Evolutionary conservation across 1,140 invertebrate genomes (phyloP).

Genomic region (Medauroidea extradentata): DNA sequence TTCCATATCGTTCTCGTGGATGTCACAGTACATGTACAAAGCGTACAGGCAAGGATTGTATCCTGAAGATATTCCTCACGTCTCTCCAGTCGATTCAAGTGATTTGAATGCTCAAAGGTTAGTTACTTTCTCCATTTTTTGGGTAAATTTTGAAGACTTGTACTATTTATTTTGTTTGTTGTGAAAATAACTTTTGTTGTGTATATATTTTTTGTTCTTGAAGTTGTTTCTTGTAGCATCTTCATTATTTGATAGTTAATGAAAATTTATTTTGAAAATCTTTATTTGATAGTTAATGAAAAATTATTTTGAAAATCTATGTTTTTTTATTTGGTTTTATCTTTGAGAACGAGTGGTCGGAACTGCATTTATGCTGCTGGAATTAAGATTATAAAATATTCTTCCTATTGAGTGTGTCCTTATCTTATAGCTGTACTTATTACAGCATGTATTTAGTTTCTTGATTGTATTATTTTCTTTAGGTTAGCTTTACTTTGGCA

Average conservation of each 20-base stretch:
- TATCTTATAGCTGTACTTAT: too few relatives aligned
- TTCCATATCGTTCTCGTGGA: conserved; percentile 55
- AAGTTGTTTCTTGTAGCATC: not conserved
- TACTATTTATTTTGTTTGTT: too few relatives aligned
- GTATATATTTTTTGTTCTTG: not conserved
- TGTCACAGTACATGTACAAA: conserved; percentile 52
- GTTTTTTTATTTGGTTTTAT: too few relatives aligned
- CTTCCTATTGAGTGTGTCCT: too few relatives aligned
- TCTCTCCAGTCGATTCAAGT: conserved; percentile 50
- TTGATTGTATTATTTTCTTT: conserved; percentile 25
- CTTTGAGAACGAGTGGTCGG: too few relatives aligned
- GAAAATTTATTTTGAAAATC: not conserved
- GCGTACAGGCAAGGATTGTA: conserved; percentile 49
- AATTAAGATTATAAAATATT: too few relatives aligned
- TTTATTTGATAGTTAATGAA: not conserved
- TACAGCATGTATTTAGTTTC: too few relatives aligned
- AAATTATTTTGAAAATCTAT: too few relatives aligned
- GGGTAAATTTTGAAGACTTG: too few relatives aligned
- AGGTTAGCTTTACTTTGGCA: conserved; percentile 51
- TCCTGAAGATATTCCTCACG: conserved; percentile 45
- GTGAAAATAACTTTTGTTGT: not conserved
- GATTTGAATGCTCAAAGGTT: conserved; percentile 46
- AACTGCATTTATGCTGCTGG: too few relatives aligned
- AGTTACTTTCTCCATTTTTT: not conserved
- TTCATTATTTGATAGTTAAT: not conserved